These are phyloP conservation scores for Chaetodon trifascialis DNA, from an alignment of 2,113 vertebrate species.

Conservation along the genomic window DNA sequence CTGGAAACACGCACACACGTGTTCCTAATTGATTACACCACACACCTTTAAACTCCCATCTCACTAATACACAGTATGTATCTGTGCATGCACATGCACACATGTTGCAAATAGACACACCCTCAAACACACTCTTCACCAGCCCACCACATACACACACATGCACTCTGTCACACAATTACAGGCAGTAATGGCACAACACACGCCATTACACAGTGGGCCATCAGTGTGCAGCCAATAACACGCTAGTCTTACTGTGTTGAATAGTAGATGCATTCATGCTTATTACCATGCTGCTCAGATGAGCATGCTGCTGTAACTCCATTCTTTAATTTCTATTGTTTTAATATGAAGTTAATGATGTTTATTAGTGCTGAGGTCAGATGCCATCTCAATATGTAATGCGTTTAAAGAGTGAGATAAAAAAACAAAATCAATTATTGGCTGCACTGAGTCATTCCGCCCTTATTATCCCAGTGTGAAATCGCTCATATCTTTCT, in stretches of 20 bases:
- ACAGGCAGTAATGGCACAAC: slow-evolving; percentile 31
- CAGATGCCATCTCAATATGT: slow-evolving; percentile 15
- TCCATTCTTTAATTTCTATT: slow-evolving; percentile 22
- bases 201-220: slow-evolving; percentile 52
- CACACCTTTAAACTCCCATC: slow-evolving; percentile 9
- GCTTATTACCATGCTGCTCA: slow-evolving; percentile 41
- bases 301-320: not conserved
- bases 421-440: not conserved
- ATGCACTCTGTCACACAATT: not conserved
- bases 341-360: slow-evolving; percentile 65
- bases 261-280: slow-evolving; percentile 39
- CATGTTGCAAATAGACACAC: not conserved
- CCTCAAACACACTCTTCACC: not conserved
- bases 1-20: slow-evolving; percentile 19
- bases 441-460: slow-evolving; percentile 36
- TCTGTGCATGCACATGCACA: not conserved
- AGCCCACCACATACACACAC: slow-evolving; percentile 9
- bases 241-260: slow-evolving; percentile 24
- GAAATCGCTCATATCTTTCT: slow-evolving; percentile 13
- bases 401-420: slow-evolving; percentile 10
- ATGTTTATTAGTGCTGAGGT: slow-evolving; percentile 35
- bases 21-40: slow-evolving; percentile 25
- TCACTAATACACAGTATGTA: slow-evolving; percentile 10
- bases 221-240: slow-evolving; percentile 50
- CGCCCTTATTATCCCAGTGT: slow-evolving; percentile 16